phyloP scores from a whole-genome alignment of 2,797 vertebrate genomes.

The Microctenopoma lineatum region DNA sequence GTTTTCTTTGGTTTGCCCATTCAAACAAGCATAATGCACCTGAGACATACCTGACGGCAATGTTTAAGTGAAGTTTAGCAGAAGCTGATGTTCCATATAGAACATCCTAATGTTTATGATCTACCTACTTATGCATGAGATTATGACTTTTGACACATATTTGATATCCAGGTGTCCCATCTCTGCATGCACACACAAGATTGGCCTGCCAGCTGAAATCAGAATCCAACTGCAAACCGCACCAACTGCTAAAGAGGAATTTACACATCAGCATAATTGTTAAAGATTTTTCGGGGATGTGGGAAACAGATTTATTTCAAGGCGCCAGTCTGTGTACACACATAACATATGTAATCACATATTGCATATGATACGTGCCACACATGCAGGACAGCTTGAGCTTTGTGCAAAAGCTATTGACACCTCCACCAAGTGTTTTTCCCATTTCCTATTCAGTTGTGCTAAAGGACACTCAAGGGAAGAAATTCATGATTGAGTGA shows the following conservation, averaged over 20 bases:
- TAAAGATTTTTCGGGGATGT: constrained; percentile 64
- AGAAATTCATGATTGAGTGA: constrained; percentile 58
- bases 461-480: constrained; percentile 48
- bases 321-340: constrained; percentile 58
- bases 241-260: constrained; percentile 52
- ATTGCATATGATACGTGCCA: constrained; percentile 41
- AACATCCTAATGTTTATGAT: constrained; percentile 48
- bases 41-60: constrained; percentile 11
- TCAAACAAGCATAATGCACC: constrained; percentile 2
- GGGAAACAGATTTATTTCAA: constrained; percentile 59
- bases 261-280: constrained; percentile 58
- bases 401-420: constrained; percentile 60
- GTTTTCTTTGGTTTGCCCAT: constrained; percentile 13
- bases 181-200: constrained; percentile 21
- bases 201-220: constrained; percentile 53
- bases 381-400: constrained; percentile 49
- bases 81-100: constrained; percentile 42
- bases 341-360: constrained; percentile 46
- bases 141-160: constrained; percentile 53
- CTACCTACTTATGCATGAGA: constrained; percentile 28
- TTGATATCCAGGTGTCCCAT: constrained; percentile 59
- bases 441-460: constrained; percentile 66
- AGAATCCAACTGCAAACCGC: constrained; percentile 59
- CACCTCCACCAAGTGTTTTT: constrained; percentile 72
- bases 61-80: constrained; percentile 33